These are phyloP conservation scores for Gobionotothen gibberifrons DNA, from an alignment of 2,797 vertebrate genomes.

Conservation along the genomic window DNA sequence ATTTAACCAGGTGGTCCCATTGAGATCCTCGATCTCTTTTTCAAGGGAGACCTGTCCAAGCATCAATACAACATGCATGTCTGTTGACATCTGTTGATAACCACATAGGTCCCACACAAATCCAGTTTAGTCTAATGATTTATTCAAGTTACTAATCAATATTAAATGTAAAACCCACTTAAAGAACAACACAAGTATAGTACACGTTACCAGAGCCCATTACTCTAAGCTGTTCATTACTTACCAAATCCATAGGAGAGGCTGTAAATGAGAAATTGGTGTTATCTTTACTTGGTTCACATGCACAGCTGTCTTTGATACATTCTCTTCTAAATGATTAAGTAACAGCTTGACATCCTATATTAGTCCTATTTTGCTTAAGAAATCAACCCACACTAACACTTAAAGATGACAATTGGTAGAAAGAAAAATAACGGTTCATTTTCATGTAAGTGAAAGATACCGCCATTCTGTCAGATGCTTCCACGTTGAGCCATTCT, in stretches of 20 bases:
- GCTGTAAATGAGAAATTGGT: not conserved
- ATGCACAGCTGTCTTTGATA: not conserved
- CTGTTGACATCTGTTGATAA: not conserved
- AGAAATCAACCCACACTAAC: not conserved
- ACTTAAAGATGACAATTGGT: not conserved
- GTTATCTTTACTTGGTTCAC: not conserved
- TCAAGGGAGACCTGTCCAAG: not conserved
- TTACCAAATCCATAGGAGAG: not conserved
- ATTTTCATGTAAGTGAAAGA: not conserved
- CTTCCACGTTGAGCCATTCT: not conserved
- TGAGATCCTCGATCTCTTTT: no score
- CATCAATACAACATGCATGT: not conserved
- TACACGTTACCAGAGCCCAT: not conserved
- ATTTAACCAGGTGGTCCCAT: no score
- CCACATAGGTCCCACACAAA: not conserved
- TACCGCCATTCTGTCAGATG: not conserved
- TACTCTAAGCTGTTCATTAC: not conserved
- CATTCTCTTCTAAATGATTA: not conserved
- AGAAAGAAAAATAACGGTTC: not conserved
- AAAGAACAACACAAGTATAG: not conserved
- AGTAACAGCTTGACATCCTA: not conserved
- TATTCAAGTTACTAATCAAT: not conserved
- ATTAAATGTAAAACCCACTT: not conserved
- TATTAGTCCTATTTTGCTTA: not conserved
- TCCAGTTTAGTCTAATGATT: not conserved